Percentiles rank a stretch among this genome's conserved stretches.
Evolutionary conservation across 2,888 invertebrate genomes (phyloP).

Genomic region (Ferrisia virgata): DNA sequence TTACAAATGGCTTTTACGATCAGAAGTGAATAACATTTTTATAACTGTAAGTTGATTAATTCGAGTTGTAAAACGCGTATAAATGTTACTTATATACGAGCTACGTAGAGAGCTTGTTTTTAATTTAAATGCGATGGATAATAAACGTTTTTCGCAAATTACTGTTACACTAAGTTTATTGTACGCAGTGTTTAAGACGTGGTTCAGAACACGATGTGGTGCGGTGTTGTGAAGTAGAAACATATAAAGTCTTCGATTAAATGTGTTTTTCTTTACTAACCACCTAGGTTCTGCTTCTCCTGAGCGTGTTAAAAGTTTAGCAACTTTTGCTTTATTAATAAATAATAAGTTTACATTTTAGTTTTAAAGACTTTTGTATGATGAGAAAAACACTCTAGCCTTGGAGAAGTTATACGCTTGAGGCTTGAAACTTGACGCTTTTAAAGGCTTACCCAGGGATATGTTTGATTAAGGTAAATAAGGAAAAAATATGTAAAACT

Average conservation of each 20-base stretch:
- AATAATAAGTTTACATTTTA: conserved; percentile 20
- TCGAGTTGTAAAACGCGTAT: background rate
- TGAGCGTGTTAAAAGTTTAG: conserved; percentile 6
- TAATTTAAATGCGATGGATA: conserved; percentile 15
- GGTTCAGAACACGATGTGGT: background rate
- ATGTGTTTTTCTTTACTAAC: conserved; percentile 10
- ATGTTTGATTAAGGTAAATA: conserved; percentile 7
- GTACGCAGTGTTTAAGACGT: background rate
- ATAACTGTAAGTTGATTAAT: conserved; percentile 13
- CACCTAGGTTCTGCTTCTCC: background rate
- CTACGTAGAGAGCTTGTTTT: background rate
- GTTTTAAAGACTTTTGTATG: conserved; percentile 16
- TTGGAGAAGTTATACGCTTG: background rate
- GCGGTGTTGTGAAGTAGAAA: background rate
- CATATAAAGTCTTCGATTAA: conserved; percentile 26
- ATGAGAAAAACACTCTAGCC: conserved; percentile 23
- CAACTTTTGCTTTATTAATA: conserved; percentile 26
- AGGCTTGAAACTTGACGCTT: conserved; percentile 20
- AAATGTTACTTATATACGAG: background rate
- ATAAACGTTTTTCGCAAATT: background rate
- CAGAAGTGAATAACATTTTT: background rate
- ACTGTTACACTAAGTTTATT: background rate
- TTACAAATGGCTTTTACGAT: background rate
- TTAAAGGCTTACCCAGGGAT: conserved; percentile 6
- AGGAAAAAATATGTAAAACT: conserved; percentile 2